Evolutionary conservation across 1,140 invertebrate species (phyloP), one percentile per base, ranked within the genome.

Genomic region (Papilio helenus): DNA sequence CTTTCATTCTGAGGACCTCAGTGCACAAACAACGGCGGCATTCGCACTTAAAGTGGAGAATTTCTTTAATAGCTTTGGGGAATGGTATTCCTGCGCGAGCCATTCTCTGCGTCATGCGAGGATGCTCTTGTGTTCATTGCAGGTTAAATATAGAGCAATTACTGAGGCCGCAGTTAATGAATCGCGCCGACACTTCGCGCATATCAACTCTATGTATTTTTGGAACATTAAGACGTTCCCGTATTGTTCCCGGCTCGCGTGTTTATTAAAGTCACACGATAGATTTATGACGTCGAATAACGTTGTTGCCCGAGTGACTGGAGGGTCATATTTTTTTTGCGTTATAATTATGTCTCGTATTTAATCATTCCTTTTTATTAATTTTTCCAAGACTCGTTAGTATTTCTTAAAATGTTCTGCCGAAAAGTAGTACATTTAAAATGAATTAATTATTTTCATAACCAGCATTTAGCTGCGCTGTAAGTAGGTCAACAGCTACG

Each of bases 141-240:
- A 14, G 42, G 20, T 83, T 85, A 83, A 83, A 83, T 83, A 85
- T 83, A 85, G 80, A 85, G 80, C 78, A 85, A 83, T 85, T 82
- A 85, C 46, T 16, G 61, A 55, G 80, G 42, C 20, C 44, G 72
- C 72, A n/a, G n/a, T 18, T 20, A 72, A 72, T 72, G 71, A 72
- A 72, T n/a, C 34, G 34, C 71, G 61, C 58, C 26, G 61, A 12
- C 61, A 68, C 61, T 68, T 29, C 61, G 61, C 61, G 72, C 39
- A 49, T 49, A 26, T 74, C 42, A 16, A 7, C 20, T 49, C 44
- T n/a, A n/a, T 74, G 14, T 74, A 74, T 74, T 74, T 74, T 26
- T 10, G 42, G 72, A 74, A 49, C 72, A 73, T 46, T 46, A 46
- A 46, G 72, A 74, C 44, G 72, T 26, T 10, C 44, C 44, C 8